Conservation (phyloP, 2,888 invertebrate genomes). For the Drosophila diplacantha region DNA sequence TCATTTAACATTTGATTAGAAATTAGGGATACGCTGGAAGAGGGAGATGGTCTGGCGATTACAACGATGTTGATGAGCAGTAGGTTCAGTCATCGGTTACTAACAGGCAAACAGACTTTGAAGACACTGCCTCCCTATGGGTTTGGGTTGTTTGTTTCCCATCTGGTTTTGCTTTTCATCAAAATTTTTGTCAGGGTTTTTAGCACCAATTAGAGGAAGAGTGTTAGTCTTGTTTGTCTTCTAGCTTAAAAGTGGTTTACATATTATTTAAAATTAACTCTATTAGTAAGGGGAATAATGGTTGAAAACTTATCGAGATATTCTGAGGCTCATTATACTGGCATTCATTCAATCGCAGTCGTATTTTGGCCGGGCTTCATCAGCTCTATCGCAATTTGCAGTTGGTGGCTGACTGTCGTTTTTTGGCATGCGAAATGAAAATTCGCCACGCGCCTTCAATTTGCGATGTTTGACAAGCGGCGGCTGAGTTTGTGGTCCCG, state of each 20-base stretch:
- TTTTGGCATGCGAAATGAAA: constrained; percentile 18
- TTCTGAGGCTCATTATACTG: not conserved
- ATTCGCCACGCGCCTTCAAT: constrained; percentile 40
- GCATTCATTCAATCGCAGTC: not conserved
- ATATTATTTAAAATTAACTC: not conserved
- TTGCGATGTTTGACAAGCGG: constrained; percentile 31
- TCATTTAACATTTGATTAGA: constrained; percentile 40
- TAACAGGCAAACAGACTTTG: constrained; percentile 40
- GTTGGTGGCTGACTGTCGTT: constrained; percentile 5
- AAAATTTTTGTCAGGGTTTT: not conserved
- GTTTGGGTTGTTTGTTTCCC: not conserved
- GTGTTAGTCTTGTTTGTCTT: no score
- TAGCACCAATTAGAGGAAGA: not conserved
- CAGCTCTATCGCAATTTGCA: constrained; percentile 15
- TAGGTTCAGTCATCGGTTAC: constrained; percentile 40
- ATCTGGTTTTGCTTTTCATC: not conserved
- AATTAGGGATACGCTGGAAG: constrained; percentile 25
- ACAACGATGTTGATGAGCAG: constrained; percentile 29
- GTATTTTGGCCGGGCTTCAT: not conserved
- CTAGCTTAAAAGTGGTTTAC: not conserved
- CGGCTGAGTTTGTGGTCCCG: constrained; percentile 7
- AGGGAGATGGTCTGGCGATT: constrained; percentile 12
- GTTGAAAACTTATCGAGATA: no score
- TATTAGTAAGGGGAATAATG: not conserved
- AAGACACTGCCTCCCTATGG: not conserved